A percentile compares a stretch with the other conserved stretches of the same genome.
Conservation (phyloP, 2,113 vertebrate species). For the Dicentrarchus labrax region DNA sequence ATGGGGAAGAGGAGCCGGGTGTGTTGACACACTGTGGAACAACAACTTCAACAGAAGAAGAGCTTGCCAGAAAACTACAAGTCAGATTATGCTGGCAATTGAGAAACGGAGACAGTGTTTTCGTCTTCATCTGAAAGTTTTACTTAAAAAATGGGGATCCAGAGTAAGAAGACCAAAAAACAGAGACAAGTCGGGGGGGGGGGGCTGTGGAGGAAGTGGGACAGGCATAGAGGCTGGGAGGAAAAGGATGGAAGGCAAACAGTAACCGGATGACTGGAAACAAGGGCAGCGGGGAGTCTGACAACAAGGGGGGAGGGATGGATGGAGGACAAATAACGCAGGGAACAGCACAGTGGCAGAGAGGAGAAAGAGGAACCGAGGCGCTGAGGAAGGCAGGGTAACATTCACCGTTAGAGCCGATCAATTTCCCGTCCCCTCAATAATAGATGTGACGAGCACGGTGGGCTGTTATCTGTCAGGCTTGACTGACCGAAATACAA, state of each 20-base stretch:
- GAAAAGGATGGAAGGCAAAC: slow-evolving; percentile 13
- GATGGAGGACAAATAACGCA: slow-evolving; percentile 46
- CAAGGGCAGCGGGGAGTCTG: slow-evolving; percentile 29
- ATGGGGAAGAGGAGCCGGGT: slow-evolving; percentile 38
- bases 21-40: slow-evolving; percentile 61
- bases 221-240: not conserved
- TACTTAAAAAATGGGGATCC: not conserved
- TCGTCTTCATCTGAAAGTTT: slow-evolving; percentile 17
- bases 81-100: slow-evolving; percentile 39
- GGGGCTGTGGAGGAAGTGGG: not conserved
- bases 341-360: slow-evolving; percentile 26
- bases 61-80: slow-evolving; percentile 56
- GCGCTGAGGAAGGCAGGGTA: slow-evolving; percentile 58
- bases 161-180: not conserved
- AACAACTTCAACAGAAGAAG: slow-evolving; percentile 65
- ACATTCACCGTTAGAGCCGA: slow-evolving; percentile 71
- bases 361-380: slow-evolving; percentile 39
- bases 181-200: not conserved
- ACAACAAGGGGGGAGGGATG: not conserved
- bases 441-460: slow-evolving; percentile 82
- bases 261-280: slow-evolving; percentile 45
- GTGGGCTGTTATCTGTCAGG: slow-evolving; percentile 78
- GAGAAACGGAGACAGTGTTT: slow-evolving; percentile 17
- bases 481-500: slow-evolving; percentile 75
- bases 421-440: slow-evolving; percentile 81